Evolutionary conservation across 1,140 invertebrate species (phyloP), one percentile per base, ranked within the genome.

Genomic region (Portunus trituberculatus): DNA sequence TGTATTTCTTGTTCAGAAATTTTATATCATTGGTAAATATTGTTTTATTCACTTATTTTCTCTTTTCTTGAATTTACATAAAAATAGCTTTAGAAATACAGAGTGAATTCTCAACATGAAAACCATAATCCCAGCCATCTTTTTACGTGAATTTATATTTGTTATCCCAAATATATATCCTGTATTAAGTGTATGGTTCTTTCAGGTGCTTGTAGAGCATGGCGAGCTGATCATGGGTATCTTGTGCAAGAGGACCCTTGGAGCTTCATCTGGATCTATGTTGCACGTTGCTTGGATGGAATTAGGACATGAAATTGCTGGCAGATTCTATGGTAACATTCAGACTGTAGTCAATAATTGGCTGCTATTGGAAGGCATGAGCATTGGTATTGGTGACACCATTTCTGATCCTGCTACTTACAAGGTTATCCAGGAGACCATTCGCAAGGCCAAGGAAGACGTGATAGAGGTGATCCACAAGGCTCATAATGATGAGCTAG

Each of bases 401-500:
- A 99, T 99, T 98, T 99, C 99, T 96, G 99, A 99, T 98, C 99
- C 99, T 90, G 98, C 99, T 97, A 99, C 99, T 0, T 99, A 99
- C 97, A 97, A 98, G 90, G 99, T 99, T 97, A 99, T 99, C 97
- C 99, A 99, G 97, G 98, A 98, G 96, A 99, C 99, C 25, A 99
- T 99, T 97, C 98, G 98, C 96, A 99, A 99, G 97, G 99, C 99
- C 96, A 99, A 99, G 97, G 98, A 99, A 96, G 99, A 99, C 97
- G 99, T 99, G 97, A 99, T 99, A 98, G 99, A 99, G 97, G 99
- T 99, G 0, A 99, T 99, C 97, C 99, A 99, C 96, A 99, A 99
- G 97, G 99, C 99, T 48, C 99, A 99, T 97, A 99, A 99, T 96
- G 99, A 99, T 98, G 99, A 99, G 96, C 97, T 99, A 89, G 99